Evolutionary conservation across 2,888 invertebrate genomes (phyloP).

Genomic region (Strigamia crassipes): DNA sequence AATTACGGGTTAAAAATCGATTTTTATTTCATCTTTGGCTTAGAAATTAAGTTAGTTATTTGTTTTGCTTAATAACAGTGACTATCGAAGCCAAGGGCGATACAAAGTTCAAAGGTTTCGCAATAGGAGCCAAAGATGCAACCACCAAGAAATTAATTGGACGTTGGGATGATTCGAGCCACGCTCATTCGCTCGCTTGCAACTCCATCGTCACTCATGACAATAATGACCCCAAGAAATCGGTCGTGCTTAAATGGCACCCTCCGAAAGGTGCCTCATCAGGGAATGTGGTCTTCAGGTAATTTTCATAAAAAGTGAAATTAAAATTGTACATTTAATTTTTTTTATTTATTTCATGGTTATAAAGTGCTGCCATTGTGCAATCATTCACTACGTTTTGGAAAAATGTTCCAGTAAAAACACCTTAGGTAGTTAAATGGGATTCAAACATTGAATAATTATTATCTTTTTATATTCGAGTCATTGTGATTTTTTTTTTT

Average conservation of each 20-base stretch:
- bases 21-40: not conserved
- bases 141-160: conserved; percentile 35
- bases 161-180: not conserved
- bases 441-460: not conserved
- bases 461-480: not conserved
- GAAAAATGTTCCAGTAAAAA: conserved; percentile 8
- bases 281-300: conserved; percentile 8
- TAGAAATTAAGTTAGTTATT: not conserved
- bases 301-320: not conserved
- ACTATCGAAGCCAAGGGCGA: conserved; percentile 3
- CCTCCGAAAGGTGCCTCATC: conserved; percentile 37
- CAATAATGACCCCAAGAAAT: not conserved
- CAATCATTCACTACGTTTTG: not conserved
- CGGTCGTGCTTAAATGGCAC: conserved; percentile 3
- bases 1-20: conserved; percentile 12
- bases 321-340: not conserved
- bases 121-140: conserved; percentile 18
- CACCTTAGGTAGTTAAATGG: not conserved
- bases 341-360: too few relatives aligned
- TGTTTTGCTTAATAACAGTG: not conserved
- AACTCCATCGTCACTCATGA: conserved; percentile 31
- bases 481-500: not conserved
- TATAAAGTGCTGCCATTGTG: not conserved
- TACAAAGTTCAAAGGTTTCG: conserved; percentile 28
- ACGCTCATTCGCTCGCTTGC: conserved; percentile 25